Conservation (phyloP, 23 tunicate species). For the Ascidia mentula region DNA sequence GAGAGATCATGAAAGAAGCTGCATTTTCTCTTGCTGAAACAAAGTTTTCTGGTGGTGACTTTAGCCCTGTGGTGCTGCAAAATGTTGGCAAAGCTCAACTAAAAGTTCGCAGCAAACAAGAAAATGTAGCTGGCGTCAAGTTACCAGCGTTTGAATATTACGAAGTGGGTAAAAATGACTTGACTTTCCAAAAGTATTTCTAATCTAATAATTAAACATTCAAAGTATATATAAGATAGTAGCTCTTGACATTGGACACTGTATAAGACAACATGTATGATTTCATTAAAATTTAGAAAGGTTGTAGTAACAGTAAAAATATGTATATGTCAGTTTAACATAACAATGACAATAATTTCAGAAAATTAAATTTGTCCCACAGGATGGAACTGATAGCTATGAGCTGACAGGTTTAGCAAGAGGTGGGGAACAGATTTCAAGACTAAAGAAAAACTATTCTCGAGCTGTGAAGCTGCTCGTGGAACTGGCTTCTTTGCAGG, state of each 20-base stretch:
- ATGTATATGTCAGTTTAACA: no score
- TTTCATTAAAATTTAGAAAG: no score
- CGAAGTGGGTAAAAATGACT: no score
- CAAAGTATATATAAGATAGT: no score
- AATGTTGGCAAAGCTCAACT: constrained; percentile 90
- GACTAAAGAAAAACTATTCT: constrained; percentile 76
- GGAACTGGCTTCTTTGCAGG: constrained; percentile 90
- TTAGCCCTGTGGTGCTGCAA: constrained; percentile 61
- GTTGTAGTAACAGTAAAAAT: no score
- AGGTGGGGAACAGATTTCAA: constrained; percentile 87
- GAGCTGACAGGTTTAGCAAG: constrained; percentile 93
- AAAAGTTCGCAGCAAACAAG: constrained; percentile 85
- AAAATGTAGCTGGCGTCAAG: constrained; percentile 97
- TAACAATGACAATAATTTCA: no score
- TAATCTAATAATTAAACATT: no score
- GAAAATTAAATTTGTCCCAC: neutral
- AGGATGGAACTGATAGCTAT: constrained; percentile 96
- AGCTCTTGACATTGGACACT: no score
- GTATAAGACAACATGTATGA: no score
- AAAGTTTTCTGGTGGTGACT: constrained; percentile 77
- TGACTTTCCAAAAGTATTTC: no score
- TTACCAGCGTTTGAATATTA: constrained; percentile 93
- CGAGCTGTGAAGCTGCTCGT: constrained; percentile 87
- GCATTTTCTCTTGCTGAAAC: constrained; percentile 92
- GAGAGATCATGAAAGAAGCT: constrained; percentile 93